These are phyloP conservation scores for Pocota personata DNA, from an alignment of 2,888 invertebrate genomes.

Conservation along the genomic window DNA sequence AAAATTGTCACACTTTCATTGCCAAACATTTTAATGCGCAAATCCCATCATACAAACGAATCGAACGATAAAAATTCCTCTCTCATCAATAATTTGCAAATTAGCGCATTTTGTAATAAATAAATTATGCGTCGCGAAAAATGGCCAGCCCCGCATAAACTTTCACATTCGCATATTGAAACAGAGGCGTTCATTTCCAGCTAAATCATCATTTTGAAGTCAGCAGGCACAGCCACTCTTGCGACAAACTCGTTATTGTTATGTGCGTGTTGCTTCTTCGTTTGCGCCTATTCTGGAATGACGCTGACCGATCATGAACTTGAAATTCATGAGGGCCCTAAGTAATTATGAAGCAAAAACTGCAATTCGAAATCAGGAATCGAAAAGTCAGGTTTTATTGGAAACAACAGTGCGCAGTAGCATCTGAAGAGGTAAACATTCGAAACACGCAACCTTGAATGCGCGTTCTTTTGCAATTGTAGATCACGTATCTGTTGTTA, in stretches of 20 bases:
- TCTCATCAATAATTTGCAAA: constrained; percentile 35
- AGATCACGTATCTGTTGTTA: constrained; percentile 36
- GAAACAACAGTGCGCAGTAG: background rate
- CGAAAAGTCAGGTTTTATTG: constrained; percentile 58
- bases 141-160: background rate
- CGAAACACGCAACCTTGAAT: constrained; percentile 50
- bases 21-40: constrained; percentile 11
- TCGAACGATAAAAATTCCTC: constrained; percentile 1
- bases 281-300: constrained; percentile 13
- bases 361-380: constrained; percentile 37
- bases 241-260: constrained; percentile 27
- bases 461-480: constrained; percentile 56
- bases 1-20: constrained; percentile 35
- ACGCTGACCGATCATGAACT: constrained; percentile 57
- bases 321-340: constrained; percentile 28
- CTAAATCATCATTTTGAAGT: constrained; percentile 1
- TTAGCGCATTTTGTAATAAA: constrained; percentile 30
- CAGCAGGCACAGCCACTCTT: background rate
- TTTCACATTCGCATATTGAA: constrained; percentile 27
- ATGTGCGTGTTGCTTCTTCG: background rate
- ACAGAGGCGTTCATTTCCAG: background rate
- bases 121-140: constrained; percentile 12
- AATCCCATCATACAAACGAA: background rate
- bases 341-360: constrained; percentile 12
- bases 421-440: constrained; percentile 30